Conservation (phyloP, 2,888 invertebrate species). For the Tigriopus californicus region DNA sequence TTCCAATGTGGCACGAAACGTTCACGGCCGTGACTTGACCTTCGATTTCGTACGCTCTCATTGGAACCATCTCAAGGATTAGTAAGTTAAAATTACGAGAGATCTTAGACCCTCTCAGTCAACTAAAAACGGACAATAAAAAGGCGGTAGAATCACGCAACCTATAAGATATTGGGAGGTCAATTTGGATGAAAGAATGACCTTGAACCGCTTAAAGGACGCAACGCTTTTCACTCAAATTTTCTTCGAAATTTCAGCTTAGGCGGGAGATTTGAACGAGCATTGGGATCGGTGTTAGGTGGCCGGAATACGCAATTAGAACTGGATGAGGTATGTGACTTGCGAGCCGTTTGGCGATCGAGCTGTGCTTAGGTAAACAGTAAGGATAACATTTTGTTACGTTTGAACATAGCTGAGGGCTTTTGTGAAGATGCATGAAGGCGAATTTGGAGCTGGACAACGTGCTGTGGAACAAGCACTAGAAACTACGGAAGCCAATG, state of each 20-base stretch:
- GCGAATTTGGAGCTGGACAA: slow-evolving; percentile 28
- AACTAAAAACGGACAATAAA: too few relatives aligned
- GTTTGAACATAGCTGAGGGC: slow-evolving; percentile 22
- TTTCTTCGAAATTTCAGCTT: slow-evolving; percentile 24
- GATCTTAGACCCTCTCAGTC: too few relatives aligned
- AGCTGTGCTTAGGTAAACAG: too few relatives aligned
- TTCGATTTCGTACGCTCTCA: slow-evolving; percentile 57
- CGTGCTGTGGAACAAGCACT: slow-evolving; percentile 26
- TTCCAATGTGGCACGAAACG: slow-evolving; percentile 49
- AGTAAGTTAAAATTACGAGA: slow-evolving; percentile 24
- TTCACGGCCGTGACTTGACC: slow-evolving; percentile 58
- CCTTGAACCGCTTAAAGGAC: too few relatives aligned
- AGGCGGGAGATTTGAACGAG: too few relatives aligned
- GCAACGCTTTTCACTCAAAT: too few relatives aligned
- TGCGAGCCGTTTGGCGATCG: too few relatives aligned
- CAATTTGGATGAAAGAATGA: too few relatives aligned
- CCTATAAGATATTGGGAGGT: too few relatives aligned
- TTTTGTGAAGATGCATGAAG: slow-evolving; percentile 30
- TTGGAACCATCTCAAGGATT: slow-evolving; percentile 33
- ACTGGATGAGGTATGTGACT: slow-evolving; percentile 24
- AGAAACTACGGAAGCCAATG: slow-evolving; percentile 26
- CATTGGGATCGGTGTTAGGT: slow-evolving; percentile 21
- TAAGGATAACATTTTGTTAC: too few relatives aligned
- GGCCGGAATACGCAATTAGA: slow-evolving; percentile 26
- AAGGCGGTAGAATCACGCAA: too few relatives aligned